Evolutionary conservation across 1,140 invertebrate genomes (phyloP), one percentile per base, ranked within the genome.

Genomic region (Drosophila triauraria): DNA sequence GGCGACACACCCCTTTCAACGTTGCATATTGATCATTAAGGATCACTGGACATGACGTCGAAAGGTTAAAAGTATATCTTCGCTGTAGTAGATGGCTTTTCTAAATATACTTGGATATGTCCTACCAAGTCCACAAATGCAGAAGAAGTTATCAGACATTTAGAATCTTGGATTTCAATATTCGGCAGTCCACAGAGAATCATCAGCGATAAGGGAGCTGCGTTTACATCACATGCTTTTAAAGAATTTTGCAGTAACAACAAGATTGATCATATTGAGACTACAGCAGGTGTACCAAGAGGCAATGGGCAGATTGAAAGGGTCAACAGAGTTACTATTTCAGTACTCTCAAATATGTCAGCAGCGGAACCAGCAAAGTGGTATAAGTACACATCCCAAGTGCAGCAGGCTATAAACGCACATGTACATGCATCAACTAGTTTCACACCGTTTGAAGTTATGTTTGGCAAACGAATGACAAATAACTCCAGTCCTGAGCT

Each of bases 371-470:
- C 17, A 46, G 43, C 43, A 46, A 46, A 20, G 17, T 17, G 3
- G 43, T 46, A 46, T 20, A 46, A 46, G 13, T 46, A 46, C 17
- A 46, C 43, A 46, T 17, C 17, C n/a, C 43, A 46, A 46, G 43
- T 46, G 43, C 17, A 46, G 17, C 43, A 46, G 50, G n/a, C n/a
- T 9, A 51, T 51, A 51, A 32, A 17, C 23, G 50, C 50, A n/a
- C 15, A 51, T 32, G 48, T 50, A 13, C 25, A 50, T 3, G 13
- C 48, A 27, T 50, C 48, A 10, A 50, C 25, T 30, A 51, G 48
- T n/a, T 51, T 6, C 48, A 51, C 48, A 15, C 25, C 15, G 2
- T 51, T 51, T n/a, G 27, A 51, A 51, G 9, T 51, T 32, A 51
- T 32, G 50, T 51, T 20, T 20, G 20, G 20, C 20, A 23, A 10